Evolutionary conservation across 2,113 vertebrate genomes (phyloP).

Genomic region (Rhinolophus sinicus): DNA sequence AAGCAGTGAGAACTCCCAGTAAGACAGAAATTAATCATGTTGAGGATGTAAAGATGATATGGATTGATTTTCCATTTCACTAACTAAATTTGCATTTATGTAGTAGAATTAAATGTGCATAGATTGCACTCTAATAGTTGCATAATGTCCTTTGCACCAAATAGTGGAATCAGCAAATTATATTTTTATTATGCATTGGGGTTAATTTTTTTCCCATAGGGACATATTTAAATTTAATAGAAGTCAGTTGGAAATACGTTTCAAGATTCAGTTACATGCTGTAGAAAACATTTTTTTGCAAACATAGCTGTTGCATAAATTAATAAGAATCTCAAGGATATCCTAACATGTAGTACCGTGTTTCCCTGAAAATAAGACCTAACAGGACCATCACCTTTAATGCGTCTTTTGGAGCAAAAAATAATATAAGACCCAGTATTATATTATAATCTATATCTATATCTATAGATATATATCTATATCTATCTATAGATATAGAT

Average conservation of each 20-base stretch:
- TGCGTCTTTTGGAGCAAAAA: no score
- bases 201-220: not conserved
- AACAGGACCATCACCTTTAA: no score
- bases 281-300: not conserved
- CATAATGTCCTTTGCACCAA: not conserved
- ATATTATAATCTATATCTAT: no score
- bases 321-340: not conserved
- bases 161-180: conserved; percentile 46
- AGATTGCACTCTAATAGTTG: conserved; percentile 3
- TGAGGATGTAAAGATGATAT: not conserved
- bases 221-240: conserved; percentile 30
- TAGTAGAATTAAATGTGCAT: conserved; percentile 44
- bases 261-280: not conserved
- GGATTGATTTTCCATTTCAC: conserved; percentile 58
- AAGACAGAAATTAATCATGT: conserved; percentile 53
- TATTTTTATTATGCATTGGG: conserved; percentile 19
- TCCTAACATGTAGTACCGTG: not conserved
- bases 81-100: conserved; percentile 34
- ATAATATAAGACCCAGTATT: no score
- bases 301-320: not conserved
- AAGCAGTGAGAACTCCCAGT: not conserved
- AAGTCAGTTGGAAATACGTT: conserved; percentile 8
- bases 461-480: no score
- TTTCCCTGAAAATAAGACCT: no score
- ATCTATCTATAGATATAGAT: no score